Evolutionary conservation across 2,888 invertebrate genomes (phyloP), one percentile per base, ranked within the genome.

Genomic region (Physocephala rufipes): DNA sequence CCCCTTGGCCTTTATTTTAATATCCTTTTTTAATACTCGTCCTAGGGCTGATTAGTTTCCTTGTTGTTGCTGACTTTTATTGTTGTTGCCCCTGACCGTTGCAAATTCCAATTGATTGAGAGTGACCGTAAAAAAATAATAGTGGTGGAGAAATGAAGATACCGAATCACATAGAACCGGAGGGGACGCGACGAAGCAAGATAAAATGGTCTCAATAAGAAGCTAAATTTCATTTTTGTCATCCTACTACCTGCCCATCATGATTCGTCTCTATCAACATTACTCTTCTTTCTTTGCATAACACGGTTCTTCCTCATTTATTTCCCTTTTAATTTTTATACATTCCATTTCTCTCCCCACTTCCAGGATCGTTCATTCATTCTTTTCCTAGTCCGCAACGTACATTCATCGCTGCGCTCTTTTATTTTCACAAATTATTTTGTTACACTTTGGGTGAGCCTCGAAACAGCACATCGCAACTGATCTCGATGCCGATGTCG

Each of bases 361-460:
- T 47, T 24, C 51, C 19, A 21, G 26, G 13, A 26, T n/a, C 55
- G 26, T 26, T 55, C 21, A 21, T 55, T 13, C 53, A 12, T n/a
- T 13, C 53, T 55, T 24, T n/a, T 53, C 53, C 21, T 53, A 19
- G 9, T 36, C 53, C 24, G n/a, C 53, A 19, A 12, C 53, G 53
- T 53, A 36, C 36, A 36, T 36, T 36, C 9, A 36, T 36, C 36
- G 36, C 36, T 36, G n/a, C 36, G 9, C n/a, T n/a, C n/a, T n/a
- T n/a, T n/a, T 51, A 55, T 36, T 30, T 75, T 65, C 73, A 79
- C 79, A 78, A 81, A 82, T 82, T 82, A 82, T 82, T 82, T 81
- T 80, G 81, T 82, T 80, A 79, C 79, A 80, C 80, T 79, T 73
- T 72, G 78, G 76, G 74, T 74, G 63, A 70, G 70, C 75, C 74